Evolutionary conservation across 2,888 invertebrate species (phyloP), one percentile per base, ranked within the genome.

Genomic region (Tetragnatha montana): DNA sequence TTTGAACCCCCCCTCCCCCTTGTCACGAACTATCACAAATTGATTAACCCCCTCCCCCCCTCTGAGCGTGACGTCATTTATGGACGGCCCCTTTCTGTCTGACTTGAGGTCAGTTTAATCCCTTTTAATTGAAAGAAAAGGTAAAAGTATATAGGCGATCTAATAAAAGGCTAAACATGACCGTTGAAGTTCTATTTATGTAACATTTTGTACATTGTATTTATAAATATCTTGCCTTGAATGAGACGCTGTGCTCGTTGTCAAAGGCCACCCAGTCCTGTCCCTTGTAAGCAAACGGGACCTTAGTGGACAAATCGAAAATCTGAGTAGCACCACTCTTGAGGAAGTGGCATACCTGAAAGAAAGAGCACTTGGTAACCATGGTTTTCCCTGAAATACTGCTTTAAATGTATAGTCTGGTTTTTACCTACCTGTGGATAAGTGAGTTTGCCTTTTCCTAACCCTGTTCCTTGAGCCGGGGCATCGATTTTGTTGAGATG

Each of bases 251-350:
- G 80, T 94, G 93, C 49, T 95, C 94, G 92, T 96, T 95, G 91
- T 98, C 98, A 93, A 95, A 97, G 0, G 97, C 97, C 75, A 97
- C 95, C 98, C 98, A 98, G 92, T 97, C 96, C 19, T 93, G 93
- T 75, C 94, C 94, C 89, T 95, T 95, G 92, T 95, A 95, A 8
- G 96, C 94, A 93, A 96, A 98, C 0, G 98, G 97, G 73, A 97
- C 97, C 92, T 95, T 95, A 4, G 96, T 95, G 60, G 95, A 95
- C 8, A 94, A 93, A 92, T 97, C 96, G 92, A 95, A 96, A 70
- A 95, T 93, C 6, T 94, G 94, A 0, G 94, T 93, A 1, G 95
- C 95, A 71, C 95, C 95, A 82, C 93, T 93, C n/a, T 94, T 93
- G n/a, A 96, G 93, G 93, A 96, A 97, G 88, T 94, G 93, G 92